Percentiles rank a stretch among this genome's conserved stretches.
Evolutionary conservation across 2,113 vertebrate species (phyloP).

Genomic region (Apistogramma diplotaenia): DNA sequence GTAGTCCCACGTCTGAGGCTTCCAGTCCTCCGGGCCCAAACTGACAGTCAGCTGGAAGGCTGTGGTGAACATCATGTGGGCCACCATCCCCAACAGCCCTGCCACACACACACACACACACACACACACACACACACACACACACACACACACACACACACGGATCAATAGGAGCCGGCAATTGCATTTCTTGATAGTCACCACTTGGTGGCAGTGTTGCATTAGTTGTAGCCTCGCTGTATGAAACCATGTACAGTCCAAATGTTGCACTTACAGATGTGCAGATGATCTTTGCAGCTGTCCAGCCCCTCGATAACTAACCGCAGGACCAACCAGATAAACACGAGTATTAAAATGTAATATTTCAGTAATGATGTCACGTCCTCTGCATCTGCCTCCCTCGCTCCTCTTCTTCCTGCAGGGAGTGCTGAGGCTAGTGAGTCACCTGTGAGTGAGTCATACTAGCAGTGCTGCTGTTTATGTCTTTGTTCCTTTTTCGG

Average conservation of each 20-base stretch:
- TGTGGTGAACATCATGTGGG: slow-evolving; percentile 99
- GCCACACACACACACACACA: neutral
- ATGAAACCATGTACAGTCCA: neutral
- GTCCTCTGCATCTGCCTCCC: neutral
- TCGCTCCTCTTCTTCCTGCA: neutral
- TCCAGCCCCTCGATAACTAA: neutral
- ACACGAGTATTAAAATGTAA: neutral
- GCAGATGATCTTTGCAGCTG: no score
- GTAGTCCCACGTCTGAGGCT: slow-evolving; percentile 96
- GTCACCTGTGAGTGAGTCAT: neutral
- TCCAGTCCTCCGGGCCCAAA: slow-evolving; percentile 97
- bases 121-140: neutral
- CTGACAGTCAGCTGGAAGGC: slow-evolving; percentile 97
- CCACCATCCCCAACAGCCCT: slow-evolving; percentile 97
- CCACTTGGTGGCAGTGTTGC: slow-evolving; percentile 62
- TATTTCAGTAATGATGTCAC: neutral
- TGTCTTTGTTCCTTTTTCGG: neutral
- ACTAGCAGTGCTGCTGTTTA: accelerated
- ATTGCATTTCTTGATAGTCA: neutral
- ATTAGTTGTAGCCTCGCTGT: no score
- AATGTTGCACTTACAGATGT: neutral
- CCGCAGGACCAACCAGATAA: neutral
- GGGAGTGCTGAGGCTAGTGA: neutral
- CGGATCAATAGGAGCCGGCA: neutral
- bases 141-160: neutral